Evolutionary conservation across 2,888 invertebrate genomes (phyloP), one percentile per base, ranked within the genome.

Genomic region (Desoria tigrina): DNA sequence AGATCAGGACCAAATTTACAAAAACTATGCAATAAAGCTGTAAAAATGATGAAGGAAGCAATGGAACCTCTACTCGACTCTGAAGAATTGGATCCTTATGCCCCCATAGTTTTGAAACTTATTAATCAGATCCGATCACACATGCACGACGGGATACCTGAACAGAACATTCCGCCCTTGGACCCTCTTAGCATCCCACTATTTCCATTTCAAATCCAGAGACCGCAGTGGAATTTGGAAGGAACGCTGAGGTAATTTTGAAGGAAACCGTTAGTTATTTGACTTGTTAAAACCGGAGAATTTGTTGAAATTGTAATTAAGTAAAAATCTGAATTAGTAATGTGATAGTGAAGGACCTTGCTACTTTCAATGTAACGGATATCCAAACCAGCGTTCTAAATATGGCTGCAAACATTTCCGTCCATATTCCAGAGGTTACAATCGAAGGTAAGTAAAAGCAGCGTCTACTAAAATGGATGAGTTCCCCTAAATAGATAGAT

Each of bases 111-210:
- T 21, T 27, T 64, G 2, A 64, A 58, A 42, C 50, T 68, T 39
- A 24, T 68, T 1, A 56, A 64, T 1, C 23, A 58, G 0, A 57
- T 68, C 26, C 61, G 56, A 7, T 2, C 61, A 1, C 64, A 68
- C 61, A 68, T 68, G 68, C 18, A 14, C 39, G 50, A 28, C 6
- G 68, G 68, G 1, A 68, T 68, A 11, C 68, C 68, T 2, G 37
- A 57, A 6, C 28, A 68, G 14, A 60, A 57, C 16, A 71, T 71
- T 16, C 71, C 71, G 0, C 68, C 68, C 0, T 42, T 71, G 1
- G 71, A 71, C 42, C 71, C 71, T 0, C 26, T 71, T 0, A 27
- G 26, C 9, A 21, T 7, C 4, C n/a, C n/a, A n/a, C n/a, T n/a
- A n/a, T n/a, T n/a, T n/a, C 32, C 60, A 11, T 37, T 23, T 11